These are phyloP conservation scores for Cylas formicarius DNA, from an alignment of 1,140 invertebrate genomes.

Conservation along the genomic window DNA sequence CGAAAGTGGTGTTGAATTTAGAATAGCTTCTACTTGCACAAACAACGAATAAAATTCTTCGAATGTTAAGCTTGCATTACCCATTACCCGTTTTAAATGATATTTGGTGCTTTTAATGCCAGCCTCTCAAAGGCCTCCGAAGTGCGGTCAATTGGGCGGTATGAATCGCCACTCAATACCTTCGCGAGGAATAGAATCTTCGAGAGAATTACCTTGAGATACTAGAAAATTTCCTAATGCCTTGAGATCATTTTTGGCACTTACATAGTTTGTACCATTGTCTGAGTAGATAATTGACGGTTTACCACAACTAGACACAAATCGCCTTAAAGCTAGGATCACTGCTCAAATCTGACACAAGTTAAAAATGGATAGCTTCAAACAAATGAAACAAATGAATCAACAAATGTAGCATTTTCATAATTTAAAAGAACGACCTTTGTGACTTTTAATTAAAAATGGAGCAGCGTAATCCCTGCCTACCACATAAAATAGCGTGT, in stretches of 20 bases:
- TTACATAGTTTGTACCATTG: conserved; percentile 27
- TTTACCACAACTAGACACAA: conserved; percentile 27
- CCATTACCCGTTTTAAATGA: conserved; percentile 16
- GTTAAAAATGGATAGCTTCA: conserved; percentile 35
- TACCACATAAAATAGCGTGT: no score
- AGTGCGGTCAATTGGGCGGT: conserved; percentile 32
- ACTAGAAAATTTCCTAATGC: conserved; percentile 7
- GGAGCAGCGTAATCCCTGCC: not conserved
- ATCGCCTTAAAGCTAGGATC: conserved; percentile 29
- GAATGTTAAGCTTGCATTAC: no score
- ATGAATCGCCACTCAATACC: conserved; percentile 21
- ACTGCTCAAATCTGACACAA: conserved; percentile 30
- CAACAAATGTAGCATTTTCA: not conserved
- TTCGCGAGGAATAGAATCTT: not conserved
- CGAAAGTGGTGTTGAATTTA: not conserved
- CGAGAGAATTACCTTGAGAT: not conserved
- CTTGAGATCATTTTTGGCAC: conserved; percentile 21
- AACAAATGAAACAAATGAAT: conserved; percentile 5
- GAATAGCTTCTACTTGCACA: not conserved
- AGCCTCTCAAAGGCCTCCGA: conserved; percentile 34
- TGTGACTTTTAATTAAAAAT: not conserved
- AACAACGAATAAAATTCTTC: no score
- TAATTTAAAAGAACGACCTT: conserved; percentile 6
- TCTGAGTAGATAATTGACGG: conserved; percentile 20
- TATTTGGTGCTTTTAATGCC: conserved; percentile 22